Evolutionary conservation across 2,797 vertebrate genomes (phyloP).

Genomic region (Pipistrellus pipistrellus): DNA sequence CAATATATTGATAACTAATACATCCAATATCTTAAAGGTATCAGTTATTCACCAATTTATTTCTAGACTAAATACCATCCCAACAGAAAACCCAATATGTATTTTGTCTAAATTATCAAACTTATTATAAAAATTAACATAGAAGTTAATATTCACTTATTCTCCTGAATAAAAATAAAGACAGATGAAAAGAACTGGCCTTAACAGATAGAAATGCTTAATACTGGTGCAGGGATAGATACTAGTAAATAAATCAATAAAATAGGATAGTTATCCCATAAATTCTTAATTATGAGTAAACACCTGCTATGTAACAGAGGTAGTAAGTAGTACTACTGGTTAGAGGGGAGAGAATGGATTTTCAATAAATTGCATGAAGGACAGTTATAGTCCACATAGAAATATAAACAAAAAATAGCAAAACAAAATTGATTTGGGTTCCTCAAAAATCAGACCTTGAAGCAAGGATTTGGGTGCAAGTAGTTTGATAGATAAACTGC

Average conservation of each 20-base stretch:
- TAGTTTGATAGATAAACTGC: neutral
- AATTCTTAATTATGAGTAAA: neutral
- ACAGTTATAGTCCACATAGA: neutral
- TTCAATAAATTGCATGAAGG: neutral
- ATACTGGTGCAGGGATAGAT: neutral
- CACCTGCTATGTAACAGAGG: neutral
- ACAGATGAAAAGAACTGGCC: neutral
- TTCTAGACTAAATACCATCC: neutral
- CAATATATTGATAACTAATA: neutral
- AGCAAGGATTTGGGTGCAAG: neutral
- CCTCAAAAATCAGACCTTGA: neutral
- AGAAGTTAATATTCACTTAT: constrained; percentile 10
- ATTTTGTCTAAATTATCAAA: neutral
- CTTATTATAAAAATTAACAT: neutral
- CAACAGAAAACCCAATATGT: neutral
- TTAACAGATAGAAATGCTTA: neutral
- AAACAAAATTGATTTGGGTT: neutral
- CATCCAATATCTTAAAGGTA: neutral
- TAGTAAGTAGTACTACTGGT: neutral
- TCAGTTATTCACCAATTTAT: neutral
- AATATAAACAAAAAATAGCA: neutral
- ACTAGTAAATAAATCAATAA: neutral
- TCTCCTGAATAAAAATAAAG: constrained; percentile 5
- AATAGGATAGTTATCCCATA: neutral
- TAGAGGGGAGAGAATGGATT: neutral